A percentile compares a stretch with the other conserved stretches of the same genome.
These are phyloP conservation scores for Galagoides demidoff DNA, from an alignment of 2,797 vertebrate species.

Conservation along the genomic window DNA sequence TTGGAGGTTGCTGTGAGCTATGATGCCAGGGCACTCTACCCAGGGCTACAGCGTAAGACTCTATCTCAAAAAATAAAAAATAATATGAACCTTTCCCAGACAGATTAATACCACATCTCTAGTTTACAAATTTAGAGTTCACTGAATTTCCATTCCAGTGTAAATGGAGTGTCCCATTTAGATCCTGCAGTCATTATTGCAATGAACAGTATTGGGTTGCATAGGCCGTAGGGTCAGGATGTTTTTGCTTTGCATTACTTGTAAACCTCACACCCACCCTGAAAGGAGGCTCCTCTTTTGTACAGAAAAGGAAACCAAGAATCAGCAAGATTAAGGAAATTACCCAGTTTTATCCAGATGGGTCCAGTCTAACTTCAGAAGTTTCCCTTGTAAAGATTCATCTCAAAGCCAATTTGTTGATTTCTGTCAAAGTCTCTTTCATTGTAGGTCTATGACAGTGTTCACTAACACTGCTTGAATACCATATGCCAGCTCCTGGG, in stretches of 20 bases:
- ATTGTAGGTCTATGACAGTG: neutral
- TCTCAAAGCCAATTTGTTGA: neutral
- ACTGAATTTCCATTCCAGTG: neutral
- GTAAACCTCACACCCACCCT: neutral
- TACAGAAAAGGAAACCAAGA: neutral
- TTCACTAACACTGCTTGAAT: neutral
- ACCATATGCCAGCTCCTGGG: too few relatives aligned
- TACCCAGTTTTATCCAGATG: neutral
- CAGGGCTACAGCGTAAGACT: too few relatives aligned
- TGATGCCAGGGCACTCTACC: too few relatives aligned
- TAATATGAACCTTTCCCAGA: too few relatives aligned
- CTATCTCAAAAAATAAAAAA: too few relatives aligned
- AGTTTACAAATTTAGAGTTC: neutral
- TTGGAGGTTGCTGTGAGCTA: too few relatives aligned
- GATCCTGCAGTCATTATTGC: neutral
- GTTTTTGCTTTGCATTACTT: too few relatives aligned
- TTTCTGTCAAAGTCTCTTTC: neutral
- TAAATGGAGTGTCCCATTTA: neutral
- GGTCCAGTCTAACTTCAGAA: neutral
- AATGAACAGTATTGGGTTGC: neutral
- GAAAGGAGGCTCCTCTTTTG: neutral
- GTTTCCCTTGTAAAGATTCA: neutral
- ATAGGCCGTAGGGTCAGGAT: neutral
- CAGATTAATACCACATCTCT: neutral
- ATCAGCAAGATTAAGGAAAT: neutral